A percentile compares a stretch with the other conserved stretches of the same genome.
Conservation (phyloP, 2,888 invertebrate genomes). For the Cotesia congregata region DNA sequence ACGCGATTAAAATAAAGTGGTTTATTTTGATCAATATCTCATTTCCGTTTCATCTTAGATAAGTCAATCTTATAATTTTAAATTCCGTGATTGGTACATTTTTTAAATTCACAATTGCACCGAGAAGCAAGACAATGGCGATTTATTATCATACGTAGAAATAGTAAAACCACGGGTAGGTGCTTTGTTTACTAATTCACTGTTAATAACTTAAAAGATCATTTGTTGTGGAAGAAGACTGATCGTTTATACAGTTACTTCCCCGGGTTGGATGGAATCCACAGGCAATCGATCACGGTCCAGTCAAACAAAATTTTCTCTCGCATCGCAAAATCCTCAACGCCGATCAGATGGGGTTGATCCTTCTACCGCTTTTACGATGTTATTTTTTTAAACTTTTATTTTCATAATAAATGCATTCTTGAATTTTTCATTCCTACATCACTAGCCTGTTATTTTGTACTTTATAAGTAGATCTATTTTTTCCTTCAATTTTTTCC, state of each 20-base stretch:
- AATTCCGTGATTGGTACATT: too few relatives aligned
- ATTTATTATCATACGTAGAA: background rate
- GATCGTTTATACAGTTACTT: constrained; percentile 64
- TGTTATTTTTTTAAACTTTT: constrained; percentile 17
- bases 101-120: background rate
- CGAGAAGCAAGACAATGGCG: background rate
- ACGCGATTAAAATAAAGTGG: too few relatives aligned
- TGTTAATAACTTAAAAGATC: constrained; percentile 38
- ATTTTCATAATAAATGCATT: constrained; percentile 57
- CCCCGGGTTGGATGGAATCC: constrained; percentile 48
- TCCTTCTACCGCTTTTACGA: constrained; percentile 22
- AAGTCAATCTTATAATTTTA: too few relatives aligned
- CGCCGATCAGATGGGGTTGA: constrained; percentile 29
- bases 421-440: constrained; percentile 38
- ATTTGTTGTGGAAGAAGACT: constrained; percentile 54
- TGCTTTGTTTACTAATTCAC: constrained; percentile 63
- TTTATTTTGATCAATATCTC: too few relatives aligned
- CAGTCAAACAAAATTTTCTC: constrained; percentile 51
- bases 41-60: too few relatives aligned
- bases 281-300: constrained; percentile 60
- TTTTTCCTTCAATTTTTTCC: background rate
- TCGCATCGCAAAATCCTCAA: constrained; percentile 37
- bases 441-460: constrained; percentile 20
- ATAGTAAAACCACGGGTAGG: constrained; percentile 14
- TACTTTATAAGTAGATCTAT: background rate